Conservation (phyloP, 2,797 vertebrate species). For the Squalus acanthias region DNA sequence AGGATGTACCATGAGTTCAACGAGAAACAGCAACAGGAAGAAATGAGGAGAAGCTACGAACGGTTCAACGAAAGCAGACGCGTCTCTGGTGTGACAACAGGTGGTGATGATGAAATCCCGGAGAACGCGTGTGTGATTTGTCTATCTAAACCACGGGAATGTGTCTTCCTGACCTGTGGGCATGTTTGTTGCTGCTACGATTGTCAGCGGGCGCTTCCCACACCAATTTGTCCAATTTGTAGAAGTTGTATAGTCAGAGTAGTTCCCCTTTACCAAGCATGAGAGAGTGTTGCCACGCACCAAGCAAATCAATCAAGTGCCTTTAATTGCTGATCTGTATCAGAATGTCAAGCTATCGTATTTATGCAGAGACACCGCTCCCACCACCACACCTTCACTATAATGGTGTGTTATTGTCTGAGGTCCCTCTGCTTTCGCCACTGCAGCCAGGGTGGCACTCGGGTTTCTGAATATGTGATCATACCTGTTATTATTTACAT, state of each 20-base stretch:
- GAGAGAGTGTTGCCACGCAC: neutral
- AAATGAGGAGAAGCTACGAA: conserved; percentile 5
- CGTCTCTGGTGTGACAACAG: neutral
- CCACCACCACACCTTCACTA: neutral
- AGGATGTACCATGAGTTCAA: conserved; percentile 23
- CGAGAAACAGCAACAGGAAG: conserved; percentile 18
- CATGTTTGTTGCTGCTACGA: conserved; percentile 69
- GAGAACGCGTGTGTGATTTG: conserved; percentile 71
- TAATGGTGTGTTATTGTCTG: neutral
- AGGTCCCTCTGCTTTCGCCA: neutral
- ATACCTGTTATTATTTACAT: neutral
- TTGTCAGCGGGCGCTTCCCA: neutral
- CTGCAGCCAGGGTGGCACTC: neutral
- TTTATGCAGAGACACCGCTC: neutral
- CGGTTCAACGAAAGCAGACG: neutral
- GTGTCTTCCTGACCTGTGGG: conserved; percentile 73
- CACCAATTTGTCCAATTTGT: conserved; percentile 30
- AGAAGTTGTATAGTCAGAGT: conserved; percentile 26
- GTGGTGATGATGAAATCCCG: neutral
- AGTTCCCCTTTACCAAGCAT: conserved; percentile 27
- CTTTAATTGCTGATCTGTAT: neutral
- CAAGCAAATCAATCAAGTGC: neutral
- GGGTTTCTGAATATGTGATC: neutral
- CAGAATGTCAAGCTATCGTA: neutral
- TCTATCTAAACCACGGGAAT: conserved; percentile 63